A percentile compares a stretch with the other conserved stretches of the same genome.
phyloP scores from a whole-genome alignment of 2,888 invertebrate genomes.

The Amphipyra berbera region DNA sequence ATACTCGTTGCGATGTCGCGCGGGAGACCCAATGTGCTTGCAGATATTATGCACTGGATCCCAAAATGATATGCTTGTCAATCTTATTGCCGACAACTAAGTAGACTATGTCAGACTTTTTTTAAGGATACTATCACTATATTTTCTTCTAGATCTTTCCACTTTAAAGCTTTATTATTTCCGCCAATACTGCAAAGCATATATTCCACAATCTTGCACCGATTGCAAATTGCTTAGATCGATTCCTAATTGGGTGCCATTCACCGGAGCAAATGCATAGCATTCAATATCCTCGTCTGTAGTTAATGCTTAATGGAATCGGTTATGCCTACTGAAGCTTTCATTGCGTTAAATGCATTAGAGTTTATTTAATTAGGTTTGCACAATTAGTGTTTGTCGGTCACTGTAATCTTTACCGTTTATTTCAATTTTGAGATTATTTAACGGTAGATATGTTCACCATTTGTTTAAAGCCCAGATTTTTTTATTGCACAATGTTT shows the following conservation, averaged over 20 bases:
- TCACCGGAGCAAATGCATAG: slow-evolving; percentile 36
- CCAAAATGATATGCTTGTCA: too few relatives aligned
- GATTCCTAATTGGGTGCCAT: slow-evolving; percentile 50
- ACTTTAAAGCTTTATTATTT: too few relatives aligned
- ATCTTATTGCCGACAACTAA: too few relatives aligned
- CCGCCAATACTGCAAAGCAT: not conserved
- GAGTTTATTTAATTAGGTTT: slow-evolving; percentile 9
- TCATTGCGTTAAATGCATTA: not conserved
- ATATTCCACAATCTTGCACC: slow-evolving; percentile 17
- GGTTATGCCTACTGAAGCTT: slow-evolving; percentile 1
- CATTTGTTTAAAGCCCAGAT: too few relatives aligned
- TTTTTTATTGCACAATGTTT: too few relatives aligned
- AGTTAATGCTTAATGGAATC: slow-evolving; percentile 16
- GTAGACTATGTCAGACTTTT: too few relatives aligned
- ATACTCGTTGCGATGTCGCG: too few relatives aligned
- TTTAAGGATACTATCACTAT: too few relatives aligned
- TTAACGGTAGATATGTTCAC: too few relatives aligned
- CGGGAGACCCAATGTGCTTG: too few relatives aligned
- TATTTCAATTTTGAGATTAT: not conserved
- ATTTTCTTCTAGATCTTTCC: too few relatives aligned
- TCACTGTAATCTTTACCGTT: not conserved
- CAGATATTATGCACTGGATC: too few relatives aligned
- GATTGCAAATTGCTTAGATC: slow-evolving; percentile 38
- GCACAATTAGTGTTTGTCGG: not conserved
- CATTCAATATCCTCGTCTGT: slow-evolving; percentile 22